Evolutionary conservation across 2,797 vertebrate species (phyloP), one percentile per base, ranked within the genome.

Genomic region (Alectoris magna): DNA sequence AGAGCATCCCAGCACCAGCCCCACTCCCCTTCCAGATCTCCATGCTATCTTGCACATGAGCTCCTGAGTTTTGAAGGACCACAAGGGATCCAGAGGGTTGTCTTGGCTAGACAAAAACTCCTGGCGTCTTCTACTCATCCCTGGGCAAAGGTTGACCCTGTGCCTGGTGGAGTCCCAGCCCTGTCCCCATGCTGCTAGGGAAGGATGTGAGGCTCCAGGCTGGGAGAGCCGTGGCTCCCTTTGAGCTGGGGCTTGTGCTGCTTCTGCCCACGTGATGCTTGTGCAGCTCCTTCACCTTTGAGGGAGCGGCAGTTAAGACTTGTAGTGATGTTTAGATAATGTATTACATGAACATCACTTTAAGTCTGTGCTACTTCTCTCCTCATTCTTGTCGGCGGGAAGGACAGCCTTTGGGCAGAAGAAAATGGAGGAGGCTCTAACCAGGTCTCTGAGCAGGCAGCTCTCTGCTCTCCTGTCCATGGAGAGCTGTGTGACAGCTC

Each of bases 261-360:
- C 91, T 87, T 62, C 85, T 72, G 26, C 87, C 79, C 84, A 1
- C 0, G 1, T 59, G 62, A 90, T 1, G 15, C 74, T 74, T 19
- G 34, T 0, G 2, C 78, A 89, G 87, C 86, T 91, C 95, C 96
- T 93, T 91, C 36, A 3, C 90, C 96, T 93, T 75, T 91, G 98
- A 97, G 98, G 96, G 97, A 98, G 98, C 97, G 97, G 97, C 98
- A 96, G 99, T 99, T 99, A 99, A 99, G 99, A 99, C 99, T 99
- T 99, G 99, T 98, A 99, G 99, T 99, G 99, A 99, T 99, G 99
- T 99, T 99, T 99, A 99, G 98, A 98, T 98, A 97, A 98, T 98
- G 98, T 98, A 98, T 98, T 98, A 98, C 98, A 99, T 99, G 98
- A 99, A 99, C 99, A 99, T 99, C 99, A 99, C 99, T 99, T 99